These are phyloP conservation scores for Heterocephalus glaber DNA, from an alignment of 2,113 vertebrate species.

Conservation along the genomic window DNA sequence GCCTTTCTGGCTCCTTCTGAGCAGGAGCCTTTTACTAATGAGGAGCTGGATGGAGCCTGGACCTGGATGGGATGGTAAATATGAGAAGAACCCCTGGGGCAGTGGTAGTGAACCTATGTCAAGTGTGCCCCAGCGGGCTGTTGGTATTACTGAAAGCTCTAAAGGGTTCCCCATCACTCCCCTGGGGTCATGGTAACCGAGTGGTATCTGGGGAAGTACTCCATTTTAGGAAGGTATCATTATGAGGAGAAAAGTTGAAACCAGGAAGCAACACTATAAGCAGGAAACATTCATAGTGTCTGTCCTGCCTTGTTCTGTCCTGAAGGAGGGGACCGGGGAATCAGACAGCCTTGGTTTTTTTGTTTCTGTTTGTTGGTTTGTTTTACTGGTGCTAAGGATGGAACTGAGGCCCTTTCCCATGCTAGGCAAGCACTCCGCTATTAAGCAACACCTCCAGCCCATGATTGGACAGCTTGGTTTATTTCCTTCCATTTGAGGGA, in stretches of 20 bases:
- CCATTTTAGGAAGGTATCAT: neutral
- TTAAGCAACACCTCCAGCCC: neutral
- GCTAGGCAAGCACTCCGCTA: neutral
- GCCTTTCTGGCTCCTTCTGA: neutral
- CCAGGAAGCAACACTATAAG: neutral
- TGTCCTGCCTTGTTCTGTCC: neutral
- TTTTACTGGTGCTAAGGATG: neutral
- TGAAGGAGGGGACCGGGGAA: neutral
- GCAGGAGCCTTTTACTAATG: neutral
- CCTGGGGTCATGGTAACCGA: neutral
- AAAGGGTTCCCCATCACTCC: neutral
- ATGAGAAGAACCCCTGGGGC: neutral
- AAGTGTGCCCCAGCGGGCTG: neutral
- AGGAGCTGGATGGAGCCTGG: neutral
- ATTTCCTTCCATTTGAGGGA: neutral
- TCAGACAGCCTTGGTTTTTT: neutral
- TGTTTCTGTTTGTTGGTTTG: neutral
- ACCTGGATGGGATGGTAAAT: neutral
- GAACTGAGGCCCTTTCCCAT: neutral
- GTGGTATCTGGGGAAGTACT: neutral
- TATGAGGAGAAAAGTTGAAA: neutral
- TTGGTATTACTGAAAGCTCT: neutral
- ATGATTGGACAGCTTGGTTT: fast-evolving
- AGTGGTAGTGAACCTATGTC: neutral
- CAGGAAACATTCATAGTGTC: neutral